These are phyloP conservation scores for Clitarchus hookeri DNA, from an alignment of 2,888 invertebrate species.

Conservation along the genomic window DNA sequence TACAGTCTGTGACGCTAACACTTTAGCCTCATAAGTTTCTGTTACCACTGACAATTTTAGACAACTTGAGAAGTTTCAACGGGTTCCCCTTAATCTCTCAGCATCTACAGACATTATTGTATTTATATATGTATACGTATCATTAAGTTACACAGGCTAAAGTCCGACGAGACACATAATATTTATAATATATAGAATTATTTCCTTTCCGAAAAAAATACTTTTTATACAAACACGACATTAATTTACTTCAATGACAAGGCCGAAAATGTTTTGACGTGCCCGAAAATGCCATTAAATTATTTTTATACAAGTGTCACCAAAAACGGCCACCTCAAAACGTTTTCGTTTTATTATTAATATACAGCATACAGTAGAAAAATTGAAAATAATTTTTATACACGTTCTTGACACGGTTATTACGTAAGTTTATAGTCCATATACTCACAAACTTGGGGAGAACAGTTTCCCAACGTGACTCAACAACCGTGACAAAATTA, in stretches of 20 bases:
- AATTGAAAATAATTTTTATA: neutral
- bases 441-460: neutral
- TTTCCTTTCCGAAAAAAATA: conserved; percentile 33
- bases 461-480: neutral
- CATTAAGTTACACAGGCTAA: conserved; percentile 32
- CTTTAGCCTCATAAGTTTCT: neutral
- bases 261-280: conserved; percentile 27
- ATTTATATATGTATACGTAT: conserved; percentile 37
- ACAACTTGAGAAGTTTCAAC: conserved; percentile 25
- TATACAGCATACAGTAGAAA: conserved; percentile 4
- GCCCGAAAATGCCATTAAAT: conserved; percentile 35
- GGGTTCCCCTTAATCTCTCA: conserved; percentile 33
- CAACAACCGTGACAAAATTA: neutral
- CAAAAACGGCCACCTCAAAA: neutral
- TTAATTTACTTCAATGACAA: conserved; percentile 27
- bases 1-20: neutral
- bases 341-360: neutral
- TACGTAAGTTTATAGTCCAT: neutral
- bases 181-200: conserved; percentile 35
- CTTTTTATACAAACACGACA: conserved; percentile 38
- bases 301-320: conserved; percentile 28
- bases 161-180: conserved; percentile 33
- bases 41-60: neutral
- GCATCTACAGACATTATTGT: conserved; percentile 9
- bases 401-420: neutral